Evolutionary conservation across 2,113 vertebrate species (phyloP), one percentile per base, ranked within the genome.

Genomic region (Mohoua ochrocephala): DNA sequence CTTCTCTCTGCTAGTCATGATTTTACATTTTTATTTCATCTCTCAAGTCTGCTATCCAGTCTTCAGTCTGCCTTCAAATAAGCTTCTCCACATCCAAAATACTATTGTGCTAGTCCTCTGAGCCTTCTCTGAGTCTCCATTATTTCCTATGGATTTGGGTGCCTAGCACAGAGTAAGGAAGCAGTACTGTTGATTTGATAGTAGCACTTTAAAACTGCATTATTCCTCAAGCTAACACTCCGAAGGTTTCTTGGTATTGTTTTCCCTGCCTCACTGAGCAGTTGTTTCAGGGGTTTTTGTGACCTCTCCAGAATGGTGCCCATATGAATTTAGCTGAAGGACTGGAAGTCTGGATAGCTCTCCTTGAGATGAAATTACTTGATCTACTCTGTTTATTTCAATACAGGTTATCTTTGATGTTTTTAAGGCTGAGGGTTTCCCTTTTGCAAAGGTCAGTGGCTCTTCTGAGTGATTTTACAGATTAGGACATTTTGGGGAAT

Each of bases 1-100:
- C 78, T 93, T 92, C 31, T 86, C 71, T 89, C 60, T 89, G n/a
- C 83, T 93, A 89, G 91, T 89, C 83, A 82, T 10, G n/a, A 81
- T 94, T 91, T 95, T 84, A 87, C 61, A 73, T 92, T 96, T 95
- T 94, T 95, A 91, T 96, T 96, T 94, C 0, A 13, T 94, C 76
- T 88, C 80, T 84, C 6, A 91, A 89, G 91, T 87, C 73, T 92
- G 52, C 73, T 71, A 84, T 89, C 75, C 23, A 77, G 63, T 84
- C 63, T 93, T 94, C 82, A 84, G 53, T 81, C 76, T 96, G 65
- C 61, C 61, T 95, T 93, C 80, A 94, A 94, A 71, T 95, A 92
- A 89, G 76, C 15, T 20, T 89, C 53, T 93, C 63, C 86, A 82
- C 84, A 78, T 94, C 49, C 37, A 41, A 76, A 93, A 91, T 93